These are phyloP conservation scores for Pardalotus punctatus DNA, from an alignment of 2,113 vertebrate genomes.

Conservation along the genomic window DNA sequence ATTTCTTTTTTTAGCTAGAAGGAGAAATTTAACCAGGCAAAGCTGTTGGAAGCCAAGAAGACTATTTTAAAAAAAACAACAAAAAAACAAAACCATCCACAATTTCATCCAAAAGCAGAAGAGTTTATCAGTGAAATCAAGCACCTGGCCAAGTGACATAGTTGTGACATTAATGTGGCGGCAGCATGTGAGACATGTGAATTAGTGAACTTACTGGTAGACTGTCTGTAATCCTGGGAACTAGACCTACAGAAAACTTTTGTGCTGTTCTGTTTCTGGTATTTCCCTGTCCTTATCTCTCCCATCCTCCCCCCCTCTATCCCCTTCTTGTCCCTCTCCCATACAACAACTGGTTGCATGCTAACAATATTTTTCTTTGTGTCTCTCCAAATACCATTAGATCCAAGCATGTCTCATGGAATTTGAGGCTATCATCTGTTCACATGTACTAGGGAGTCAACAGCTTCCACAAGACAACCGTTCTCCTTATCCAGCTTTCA, in stretches of 20 bases:
- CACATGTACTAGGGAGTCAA: background rate
- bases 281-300: background rate
- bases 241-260: background rate
- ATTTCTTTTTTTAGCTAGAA: constrained; percentile 55
- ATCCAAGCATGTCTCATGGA: background rate
- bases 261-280: background rate
- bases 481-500: background rate
- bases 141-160: background rate
- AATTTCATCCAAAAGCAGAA: background rate
- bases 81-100: background rate
- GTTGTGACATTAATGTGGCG: background rate
- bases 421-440: background rate
- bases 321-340: background rate
- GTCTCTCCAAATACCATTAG: background rate
- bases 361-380: constrained; percentile 6
- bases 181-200: fast-evolving
- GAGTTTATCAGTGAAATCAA: background rate
- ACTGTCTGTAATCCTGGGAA: background rate
- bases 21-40: constrained; percentile 32
- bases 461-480: background rate
- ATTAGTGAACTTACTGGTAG: background rate
- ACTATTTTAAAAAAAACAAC: background rate
- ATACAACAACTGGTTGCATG: background rate
- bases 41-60: constrained; percentile 27
- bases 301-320: background rate